phyloP scores from a whole-genome alignment of 2,888 invertebrate genomes.

The Boloria euphrosyne region DNA sequence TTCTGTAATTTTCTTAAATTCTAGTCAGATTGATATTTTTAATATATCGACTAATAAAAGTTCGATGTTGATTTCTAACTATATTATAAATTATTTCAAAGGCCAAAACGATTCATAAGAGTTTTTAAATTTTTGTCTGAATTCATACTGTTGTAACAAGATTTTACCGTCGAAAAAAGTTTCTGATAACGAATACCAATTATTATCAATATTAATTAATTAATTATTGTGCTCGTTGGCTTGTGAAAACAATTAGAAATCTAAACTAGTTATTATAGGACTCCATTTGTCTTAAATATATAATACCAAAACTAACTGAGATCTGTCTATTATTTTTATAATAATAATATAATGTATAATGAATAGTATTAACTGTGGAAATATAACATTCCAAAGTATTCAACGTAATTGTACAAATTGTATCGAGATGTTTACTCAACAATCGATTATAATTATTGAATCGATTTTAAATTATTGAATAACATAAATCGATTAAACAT shows the following conservation, averaged over 20 bases:
- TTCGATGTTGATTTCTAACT: not conserved
- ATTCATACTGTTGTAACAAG: too few species aligned
- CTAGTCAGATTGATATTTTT: slow-evolving; percentile 7
- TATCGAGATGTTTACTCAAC: slow-evolving; percentile 6
- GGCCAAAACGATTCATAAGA: too few species aligned
- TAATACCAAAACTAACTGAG: not conserved
- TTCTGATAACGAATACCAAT: slow-evolving; percentile 2
- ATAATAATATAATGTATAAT: slow-evolving; percentile 2
- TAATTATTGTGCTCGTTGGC: not conserved
- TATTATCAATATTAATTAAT: too few species aligned
- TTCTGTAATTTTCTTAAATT: not conserved
- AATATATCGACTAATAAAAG: not conserved
- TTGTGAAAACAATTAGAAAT: slow-evolving; percentile 18
- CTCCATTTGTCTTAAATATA: not conserved
- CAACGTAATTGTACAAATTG: not conserved
- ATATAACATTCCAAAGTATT: slow-evolving; percentile 21
- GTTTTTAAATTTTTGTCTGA: too few species aligned
- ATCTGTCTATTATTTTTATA: slow-evolving; percentile 19
- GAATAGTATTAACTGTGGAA: slow-evolving; percentile 1
- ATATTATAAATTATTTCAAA: too few species aligned
- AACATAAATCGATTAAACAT: not conserved
- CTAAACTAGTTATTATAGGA: not conserved
- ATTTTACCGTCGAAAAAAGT: not conserved
- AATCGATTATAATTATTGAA: not conserved
- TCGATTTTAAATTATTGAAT: not conserved